A percentile compares a stretch with the other conserved stretches of the same genome.
Conservation (phyloP, 2,888 invertebrate species). For the Lottia scabra region DNA sequence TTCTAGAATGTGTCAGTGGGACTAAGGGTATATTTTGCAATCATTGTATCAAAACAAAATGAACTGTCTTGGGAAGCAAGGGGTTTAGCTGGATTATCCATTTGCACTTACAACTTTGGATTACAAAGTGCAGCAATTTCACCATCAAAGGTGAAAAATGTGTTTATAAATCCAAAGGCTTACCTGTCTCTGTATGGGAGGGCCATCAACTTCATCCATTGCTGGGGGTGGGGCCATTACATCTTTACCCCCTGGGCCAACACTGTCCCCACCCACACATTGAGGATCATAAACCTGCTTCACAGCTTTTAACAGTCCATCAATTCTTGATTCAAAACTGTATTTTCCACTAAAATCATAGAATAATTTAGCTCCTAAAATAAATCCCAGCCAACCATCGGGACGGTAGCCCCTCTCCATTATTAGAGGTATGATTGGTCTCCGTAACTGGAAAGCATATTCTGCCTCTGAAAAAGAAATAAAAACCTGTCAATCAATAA, state of each 20-base stretch:
- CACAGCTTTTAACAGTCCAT: slow-evolving; percentile 25
- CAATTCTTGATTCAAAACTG: slow-evolving; percentile 33
- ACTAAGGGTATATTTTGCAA: too few relatives aligned
- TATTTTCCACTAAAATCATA: slow-evolving; percentile 42
- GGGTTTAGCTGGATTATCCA: too few relatives aligned
- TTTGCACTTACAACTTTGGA: too few relatives aligned
- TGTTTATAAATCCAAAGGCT: not conserved
- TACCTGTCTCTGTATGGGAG: not conserved
- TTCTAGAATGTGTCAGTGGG: too few relatives aligned
- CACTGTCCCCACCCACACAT: not conserved
- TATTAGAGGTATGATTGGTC: slow-evolving; percentile 39
- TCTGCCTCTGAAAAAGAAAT: slow-evolving; percentile 38
- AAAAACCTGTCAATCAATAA: too few relatives aligned
- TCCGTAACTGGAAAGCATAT: slow-evolving; percentile 36
- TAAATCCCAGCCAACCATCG: slow-evolving; percentile 47
- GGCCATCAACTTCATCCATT: not conserved
- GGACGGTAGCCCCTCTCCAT: slow-evolving; percentile 39
- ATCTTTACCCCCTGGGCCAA: not conserved
- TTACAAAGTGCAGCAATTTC: too few relatives aligned
- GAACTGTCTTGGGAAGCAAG: too few relatives aligned
- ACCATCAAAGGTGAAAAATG: too few relatives aligned
- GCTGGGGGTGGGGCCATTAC: not conserved
- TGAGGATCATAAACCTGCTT: not conserved
- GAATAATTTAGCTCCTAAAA: slow-evolving; percentile 39
- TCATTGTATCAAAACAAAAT: too few relatives aligned